These are phyloP conservation scores for Eospalax fontanierii DNA, from an alignment of 2,797 vertebrate species.

Conservation along the genomic window DNA sequence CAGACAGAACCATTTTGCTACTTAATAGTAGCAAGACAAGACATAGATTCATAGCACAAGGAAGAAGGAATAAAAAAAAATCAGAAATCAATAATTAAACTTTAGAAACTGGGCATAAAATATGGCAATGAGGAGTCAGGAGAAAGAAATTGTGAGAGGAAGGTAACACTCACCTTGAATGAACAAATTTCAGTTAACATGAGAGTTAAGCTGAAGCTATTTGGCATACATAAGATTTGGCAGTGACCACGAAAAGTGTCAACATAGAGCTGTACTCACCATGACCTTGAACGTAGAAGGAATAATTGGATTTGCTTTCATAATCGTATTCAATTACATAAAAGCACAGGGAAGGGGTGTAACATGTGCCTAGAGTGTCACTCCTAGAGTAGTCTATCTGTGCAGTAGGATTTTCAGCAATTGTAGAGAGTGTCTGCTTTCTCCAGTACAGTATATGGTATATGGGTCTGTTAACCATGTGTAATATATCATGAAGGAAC, in stretches of 20 bases:
- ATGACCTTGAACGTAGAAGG: not conserved
- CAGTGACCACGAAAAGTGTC: not conserved
- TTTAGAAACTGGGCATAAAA: not conserved
- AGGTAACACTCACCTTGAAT: not conserved
- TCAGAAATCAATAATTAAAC: slow-evolving; percentile 38
- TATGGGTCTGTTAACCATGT: not conserved
- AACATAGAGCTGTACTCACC: not conserved
- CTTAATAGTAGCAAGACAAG: slow-evolving; percentile 2
- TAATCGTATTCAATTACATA: not conserved
- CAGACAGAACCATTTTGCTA: not conserved
- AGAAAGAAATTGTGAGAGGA: not conserved
- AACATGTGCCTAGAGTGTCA: not conserved
- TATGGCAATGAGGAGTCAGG: not conserved
- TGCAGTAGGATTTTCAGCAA: slow-evolving; percentile 18
- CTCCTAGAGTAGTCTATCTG: not conserved
- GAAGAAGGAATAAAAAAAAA: slow-evolving; percentile 39
- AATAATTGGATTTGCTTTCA: slow-evolving; percentile 30
- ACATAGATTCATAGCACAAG: slow-evolving; percentile 33
- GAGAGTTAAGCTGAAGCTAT: not conserved
- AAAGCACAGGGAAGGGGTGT: not conserved
- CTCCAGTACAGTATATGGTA: not conserved
- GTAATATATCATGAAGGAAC: not conserved
- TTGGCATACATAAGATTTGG: not conserved
- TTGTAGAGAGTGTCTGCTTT: not conserved
- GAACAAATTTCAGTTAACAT: not conserved